Conservation (phyloP, 2,888 invertebrate species). For the Emmelina monodactyla region DNA sequence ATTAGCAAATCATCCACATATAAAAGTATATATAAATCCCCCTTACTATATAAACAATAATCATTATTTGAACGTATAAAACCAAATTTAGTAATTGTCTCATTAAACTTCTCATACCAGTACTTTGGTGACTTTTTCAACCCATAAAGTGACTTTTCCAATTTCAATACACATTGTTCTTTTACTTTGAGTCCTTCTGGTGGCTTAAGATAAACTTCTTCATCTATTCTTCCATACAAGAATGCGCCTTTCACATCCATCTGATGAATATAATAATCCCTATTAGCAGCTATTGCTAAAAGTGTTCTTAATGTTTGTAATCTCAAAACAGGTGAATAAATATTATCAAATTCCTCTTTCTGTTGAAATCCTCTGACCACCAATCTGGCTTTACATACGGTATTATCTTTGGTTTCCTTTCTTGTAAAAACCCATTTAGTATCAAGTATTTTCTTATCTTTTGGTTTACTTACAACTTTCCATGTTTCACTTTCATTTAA, state of each 20-base stretch:
- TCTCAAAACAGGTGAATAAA: conserved; percentile 8
- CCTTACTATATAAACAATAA: conserved; percentile 11
- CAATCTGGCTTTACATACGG: conserved; percentile 13
- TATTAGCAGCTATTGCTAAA: conserved; percentile 7
- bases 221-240: conserved; percentile 15
- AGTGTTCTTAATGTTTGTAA: conserved; percentile 5
- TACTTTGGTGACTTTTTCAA: conserved; percentile 10
- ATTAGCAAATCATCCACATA: conserved; percentile 16
- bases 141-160: conserved; percentile 12
- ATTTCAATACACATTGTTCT: conserved; percentile 8
- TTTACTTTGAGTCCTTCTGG: conserved; percentile 6
- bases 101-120: conserved; percentile 12
- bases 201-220: conserved; percentile 12
- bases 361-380: conserved; percentile 10
- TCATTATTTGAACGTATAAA: conserved; percentile 12
- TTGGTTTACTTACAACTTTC: conserved; percentile 6
- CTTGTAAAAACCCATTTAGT: conserved; percentile 13
- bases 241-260: conserved; percentile 16
- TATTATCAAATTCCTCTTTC: conserved; percentile 4
- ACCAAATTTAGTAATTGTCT: conserved; percentile 9
- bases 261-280: conserved; percentile 9
- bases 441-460: conserved; percentile 10
- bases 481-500: conserved; percentile 13
- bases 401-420: conserved; percentile 7
- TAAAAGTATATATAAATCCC: conserved; percentile 10